A percentile compares a stretch with the other conserved stretches of the same genome.
phyloP scores from a whole-genome alignment of 2,113 vertebrate genomes.

The Sylvietta virens region DNA sequence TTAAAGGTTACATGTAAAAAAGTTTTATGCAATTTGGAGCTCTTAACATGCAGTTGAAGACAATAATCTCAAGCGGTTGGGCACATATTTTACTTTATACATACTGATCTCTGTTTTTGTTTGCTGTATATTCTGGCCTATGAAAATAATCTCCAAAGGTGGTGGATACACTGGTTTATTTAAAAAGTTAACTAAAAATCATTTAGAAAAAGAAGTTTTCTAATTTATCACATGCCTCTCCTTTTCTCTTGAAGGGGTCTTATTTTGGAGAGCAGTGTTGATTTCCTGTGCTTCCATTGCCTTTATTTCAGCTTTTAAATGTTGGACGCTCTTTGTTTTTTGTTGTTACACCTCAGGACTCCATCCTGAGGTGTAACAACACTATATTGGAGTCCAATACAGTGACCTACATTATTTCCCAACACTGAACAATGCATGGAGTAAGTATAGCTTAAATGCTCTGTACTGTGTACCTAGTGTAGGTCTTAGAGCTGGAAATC shows the following conservation, averaged over 20 bases:
- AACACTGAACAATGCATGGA: not conserved
- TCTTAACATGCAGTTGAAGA: not conserved
- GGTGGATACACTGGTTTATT: not conserved
- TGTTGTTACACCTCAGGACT: not conserved
- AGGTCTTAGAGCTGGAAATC: not conserved
- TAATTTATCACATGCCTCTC: not conserved
- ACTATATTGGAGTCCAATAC: too few species aligned
- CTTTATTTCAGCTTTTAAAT: not conserved
- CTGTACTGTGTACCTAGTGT: not conserved
- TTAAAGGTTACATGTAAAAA: not conserved
- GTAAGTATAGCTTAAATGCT: not conserved
- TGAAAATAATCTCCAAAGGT: not conserved
- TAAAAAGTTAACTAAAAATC: not conserved
- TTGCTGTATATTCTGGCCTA: not conserved
- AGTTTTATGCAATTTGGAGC: not conserved
- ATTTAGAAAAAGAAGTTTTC: not conserved
- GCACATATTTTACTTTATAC: not conserved
- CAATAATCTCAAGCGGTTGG: not conserved
- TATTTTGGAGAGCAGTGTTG: not conserved
- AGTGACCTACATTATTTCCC: not conserved
- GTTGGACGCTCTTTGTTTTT: not conserved
- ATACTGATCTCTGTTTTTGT: not conserved
- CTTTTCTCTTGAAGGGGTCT: not conserved
- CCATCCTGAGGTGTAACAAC: too few species aligned
- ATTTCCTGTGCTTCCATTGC: not conserved